These are phyloP conservation scores for Leptobrachium leishanense DNA, from an alignment of 2,113 vertebrate species.

Conservation along the genomic window DNA sequence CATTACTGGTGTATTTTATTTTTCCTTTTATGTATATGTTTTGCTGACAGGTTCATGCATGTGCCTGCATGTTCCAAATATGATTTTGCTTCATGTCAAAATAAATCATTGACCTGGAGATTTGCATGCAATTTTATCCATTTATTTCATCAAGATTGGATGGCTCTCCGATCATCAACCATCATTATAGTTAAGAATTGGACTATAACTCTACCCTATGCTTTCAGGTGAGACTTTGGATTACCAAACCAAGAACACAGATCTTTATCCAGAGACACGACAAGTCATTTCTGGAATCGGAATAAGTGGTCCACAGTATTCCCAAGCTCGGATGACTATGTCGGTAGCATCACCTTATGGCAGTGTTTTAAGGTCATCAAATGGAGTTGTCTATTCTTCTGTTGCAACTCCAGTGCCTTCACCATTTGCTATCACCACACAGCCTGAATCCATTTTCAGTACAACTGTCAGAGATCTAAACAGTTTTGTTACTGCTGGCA, in stretches of 20 bases:
- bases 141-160: conserved; percentile 74
- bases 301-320: conserved; percentile 78
- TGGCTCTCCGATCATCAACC: conserved; percentile 63
- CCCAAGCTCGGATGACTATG: conserved; percentile 77
- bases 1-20: conserved; percentile 64
- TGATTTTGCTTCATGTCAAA: conserved; percentile 83
- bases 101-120: conserved; percentile 73
- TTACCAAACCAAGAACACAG: conserved; percentile 91
- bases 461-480: conserved; percentile 77
- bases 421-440: conserved; percentile 93
- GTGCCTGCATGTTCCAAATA: conserved; percentile 89
- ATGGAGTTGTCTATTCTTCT: conserved; percentile 93
- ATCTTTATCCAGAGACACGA: conserved; percentile 76
- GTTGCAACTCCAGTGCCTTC: conserved; percentile 86
- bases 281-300: conserved; percentile 76
- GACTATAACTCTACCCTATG: conserved; percentile 85
- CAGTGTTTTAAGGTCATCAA: conserved; percentile 84
- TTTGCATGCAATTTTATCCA: conserved; percentile 79
- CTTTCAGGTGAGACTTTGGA: conserved; percentile 97
- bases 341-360: conserved; percentile 75
- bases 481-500: conserved; percentile 81
- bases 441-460: conserved; percentile 93
- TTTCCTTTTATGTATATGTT: conserved; percentile 67
- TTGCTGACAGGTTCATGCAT: conserved; percentile 87
- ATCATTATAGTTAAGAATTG: conserved; percentile 68